A percentile compares a stretch with the other conserved stretches of the same genome.
Conservation (phyloP, 2,113 vertebrate genomes). For the Pygoscelis antarcticus region DNA sequence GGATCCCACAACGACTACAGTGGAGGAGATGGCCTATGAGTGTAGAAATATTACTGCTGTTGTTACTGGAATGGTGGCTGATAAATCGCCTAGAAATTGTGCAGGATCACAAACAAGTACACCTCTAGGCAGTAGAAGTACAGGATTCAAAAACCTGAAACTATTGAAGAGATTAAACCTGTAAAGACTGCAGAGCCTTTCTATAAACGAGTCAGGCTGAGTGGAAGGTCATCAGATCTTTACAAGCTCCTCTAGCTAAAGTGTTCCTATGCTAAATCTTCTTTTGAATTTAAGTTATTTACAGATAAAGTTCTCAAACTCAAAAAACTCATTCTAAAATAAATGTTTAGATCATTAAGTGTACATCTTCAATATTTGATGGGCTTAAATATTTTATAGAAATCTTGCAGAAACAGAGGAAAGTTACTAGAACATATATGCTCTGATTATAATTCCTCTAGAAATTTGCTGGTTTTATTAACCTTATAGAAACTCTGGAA, state of each 20-base stretch:
- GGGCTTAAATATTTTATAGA: slow-evolving; percentile 55
- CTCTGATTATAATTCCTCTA: slow-evolving; percentile 31
- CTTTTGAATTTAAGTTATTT: not conserved
- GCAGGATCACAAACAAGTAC: not conserved
- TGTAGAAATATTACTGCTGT: not conserved
- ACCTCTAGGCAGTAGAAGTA: not conserved
- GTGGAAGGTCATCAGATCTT: not conserved
- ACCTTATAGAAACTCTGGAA: slow-evolving; percentile 18
- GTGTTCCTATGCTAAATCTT: not conserved
- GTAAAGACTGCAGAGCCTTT: not conserved
- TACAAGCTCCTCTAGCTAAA: not conserved
- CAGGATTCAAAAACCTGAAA: not conserved
- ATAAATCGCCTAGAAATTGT: not conserved
- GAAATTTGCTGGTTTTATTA: slow-evolving; percentile 35
- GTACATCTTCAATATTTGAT: slow-evolving; percentile 30
- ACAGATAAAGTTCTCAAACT: slow-evolving; percentile 1
- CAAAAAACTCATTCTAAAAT: slow-evolving; percentile 5
- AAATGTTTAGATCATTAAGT: slow-evolving; percentile 19
- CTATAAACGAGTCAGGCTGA: not conserved
- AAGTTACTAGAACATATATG: slow-evolving; percentile 18
- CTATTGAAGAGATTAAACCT: not conserved
- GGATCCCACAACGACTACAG: not conserved
- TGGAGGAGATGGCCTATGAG: not conserved
- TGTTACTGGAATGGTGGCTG: not conserved
- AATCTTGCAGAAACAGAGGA: not conserved